Evolutionary conservation across 92 coral and sea anemone genomes (phyloP).

Genomic region (Montipora capitata): DNA sequence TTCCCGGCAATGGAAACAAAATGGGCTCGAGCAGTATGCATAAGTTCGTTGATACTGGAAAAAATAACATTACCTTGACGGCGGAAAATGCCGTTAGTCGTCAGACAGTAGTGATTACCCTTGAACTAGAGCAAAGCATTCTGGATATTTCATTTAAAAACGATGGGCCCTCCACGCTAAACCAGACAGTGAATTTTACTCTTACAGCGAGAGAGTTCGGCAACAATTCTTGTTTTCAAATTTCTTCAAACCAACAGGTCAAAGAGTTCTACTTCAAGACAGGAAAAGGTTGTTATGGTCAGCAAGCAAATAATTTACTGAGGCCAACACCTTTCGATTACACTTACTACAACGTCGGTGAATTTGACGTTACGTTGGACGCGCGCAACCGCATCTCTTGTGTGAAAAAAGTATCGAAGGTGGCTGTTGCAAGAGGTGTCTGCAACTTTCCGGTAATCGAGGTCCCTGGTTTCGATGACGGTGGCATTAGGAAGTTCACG

Average conservation of each 20-base stretch:
- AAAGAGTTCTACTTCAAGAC: too few species aligned
- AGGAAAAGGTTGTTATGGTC: too few species aligned
- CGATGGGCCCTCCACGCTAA: slow-evolving; percentile 50
- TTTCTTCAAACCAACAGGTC: too few species aligned
- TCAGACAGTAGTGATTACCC: neutral
- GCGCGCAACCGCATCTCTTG: slow-evolving; percentile 70
- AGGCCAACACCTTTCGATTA: neutral
- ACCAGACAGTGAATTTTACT: slow-evolving; percentile 37
- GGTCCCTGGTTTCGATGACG: slow-evolving; percentile 7
- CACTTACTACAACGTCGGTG: neutral
- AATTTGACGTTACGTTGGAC: slow-evolving; percentile 27
- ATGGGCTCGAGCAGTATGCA: slow-evolving; percentile 38
- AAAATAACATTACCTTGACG: slow-evolving; percentile 29
- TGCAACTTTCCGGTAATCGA: neutral
- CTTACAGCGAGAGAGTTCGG: slow-evolving; percentile 44
- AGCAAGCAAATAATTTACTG: too few species aligned
- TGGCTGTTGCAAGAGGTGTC: neutral
- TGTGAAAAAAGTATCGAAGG: neutral
- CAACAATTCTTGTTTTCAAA: slow-evolving; percentile 53
- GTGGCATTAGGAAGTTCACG: slow-evolving; percentile 11
- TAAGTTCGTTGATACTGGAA: slow-evolving; percentile 60
- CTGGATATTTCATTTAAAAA: slow-evolving; percentile 20
- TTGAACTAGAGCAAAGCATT: slow-evolving; percentile 38
- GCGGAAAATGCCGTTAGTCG: slow-evolving; percentile 68
- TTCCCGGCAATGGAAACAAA: slow-evolving; percentile 40